Conservation (phyloP, 2,797 vertebrate genomes). For the Melanitta fusca region DNA sequence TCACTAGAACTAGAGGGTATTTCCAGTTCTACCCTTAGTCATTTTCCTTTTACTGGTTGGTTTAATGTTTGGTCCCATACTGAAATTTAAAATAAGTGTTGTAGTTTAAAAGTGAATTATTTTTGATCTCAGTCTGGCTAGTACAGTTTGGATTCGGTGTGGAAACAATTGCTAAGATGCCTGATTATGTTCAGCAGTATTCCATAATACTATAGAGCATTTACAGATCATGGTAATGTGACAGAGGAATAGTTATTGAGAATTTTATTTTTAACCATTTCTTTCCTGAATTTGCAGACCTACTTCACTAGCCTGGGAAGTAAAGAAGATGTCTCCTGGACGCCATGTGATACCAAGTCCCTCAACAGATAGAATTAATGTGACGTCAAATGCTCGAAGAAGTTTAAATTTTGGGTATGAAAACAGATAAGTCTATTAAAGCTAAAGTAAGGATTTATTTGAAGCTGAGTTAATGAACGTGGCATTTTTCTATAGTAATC, state of each 20-base stretch:
- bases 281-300: constrained; percentile 83
- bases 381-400: constrained; percentile 89
- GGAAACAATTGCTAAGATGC: neutral
- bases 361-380: constrained; percentile 90
- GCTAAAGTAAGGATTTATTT: neutral
- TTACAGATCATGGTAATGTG: neutral
- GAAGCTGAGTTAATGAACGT: neutral
- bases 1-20: neutral
- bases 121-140: neutral
- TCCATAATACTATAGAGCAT: neutral
- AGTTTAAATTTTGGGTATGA: constrained; percentile 92
- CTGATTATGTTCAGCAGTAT: neutral
- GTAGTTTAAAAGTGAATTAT: neutral
- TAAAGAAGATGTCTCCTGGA: constrained; percentile 98
- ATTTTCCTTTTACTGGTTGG: neutral
- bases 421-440: neutral
- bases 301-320: constrained; percentile 97
- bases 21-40: neutral
- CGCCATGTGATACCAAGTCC: constrained; percentile 94
- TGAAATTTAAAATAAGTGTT: neutral
- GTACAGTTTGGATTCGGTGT: neutral
- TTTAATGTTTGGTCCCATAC: neutral
- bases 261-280: neutral
- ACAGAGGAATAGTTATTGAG: neutral
- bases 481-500: neutral